Evolutionary conservation across 2,113 vertebrate species (phyloP).

Genomic region (Dissostichus mawsoni): DNA sequence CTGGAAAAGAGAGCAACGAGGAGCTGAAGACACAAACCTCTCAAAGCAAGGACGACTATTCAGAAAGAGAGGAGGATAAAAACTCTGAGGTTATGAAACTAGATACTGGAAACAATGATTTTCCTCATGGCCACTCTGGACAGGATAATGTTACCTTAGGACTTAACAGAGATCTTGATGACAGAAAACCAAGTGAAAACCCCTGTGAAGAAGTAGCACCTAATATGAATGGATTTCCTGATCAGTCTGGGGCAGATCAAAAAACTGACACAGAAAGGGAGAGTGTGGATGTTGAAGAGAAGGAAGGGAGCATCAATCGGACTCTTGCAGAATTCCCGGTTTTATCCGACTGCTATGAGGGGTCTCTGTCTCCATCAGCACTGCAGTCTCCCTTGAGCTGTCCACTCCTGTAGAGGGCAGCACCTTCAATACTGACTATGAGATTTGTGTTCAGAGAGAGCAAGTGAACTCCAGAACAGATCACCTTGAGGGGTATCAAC

Average conservation of each 20-base stretch:
- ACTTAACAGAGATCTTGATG: neutral
- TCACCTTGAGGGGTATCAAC: neutral
- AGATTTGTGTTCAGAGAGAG: neutral
- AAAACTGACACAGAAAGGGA: neutral
- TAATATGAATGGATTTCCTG: constrained; percentile 15
- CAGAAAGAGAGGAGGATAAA: constrained; percentile 20
- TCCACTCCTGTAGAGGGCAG: constrained; percentile 61
- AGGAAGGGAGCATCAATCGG: neutral
- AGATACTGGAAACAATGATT: neutral
- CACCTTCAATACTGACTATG: constrained; percentile 1
- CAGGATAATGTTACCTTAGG: neutral
- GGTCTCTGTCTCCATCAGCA: neutral
- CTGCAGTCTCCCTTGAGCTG: constrained; percentile 8
- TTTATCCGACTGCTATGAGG: neutral
- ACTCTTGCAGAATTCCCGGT: neutral
- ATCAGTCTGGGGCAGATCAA: neutral
- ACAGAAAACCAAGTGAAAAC: neutral
- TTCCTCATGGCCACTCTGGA: neutral
- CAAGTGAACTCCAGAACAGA: neutral
- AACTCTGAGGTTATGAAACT: constrained; percentile 1
- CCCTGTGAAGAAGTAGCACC: neutral
- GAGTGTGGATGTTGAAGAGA: neutral
- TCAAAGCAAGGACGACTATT: neutral
- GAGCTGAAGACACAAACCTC: constrained; percentile 22
- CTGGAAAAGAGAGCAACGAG: constrained; percentile 2